Base-by-base conservation (phyloP, 2,797 vertebrate species). In the Vireo griseus region DNA sequence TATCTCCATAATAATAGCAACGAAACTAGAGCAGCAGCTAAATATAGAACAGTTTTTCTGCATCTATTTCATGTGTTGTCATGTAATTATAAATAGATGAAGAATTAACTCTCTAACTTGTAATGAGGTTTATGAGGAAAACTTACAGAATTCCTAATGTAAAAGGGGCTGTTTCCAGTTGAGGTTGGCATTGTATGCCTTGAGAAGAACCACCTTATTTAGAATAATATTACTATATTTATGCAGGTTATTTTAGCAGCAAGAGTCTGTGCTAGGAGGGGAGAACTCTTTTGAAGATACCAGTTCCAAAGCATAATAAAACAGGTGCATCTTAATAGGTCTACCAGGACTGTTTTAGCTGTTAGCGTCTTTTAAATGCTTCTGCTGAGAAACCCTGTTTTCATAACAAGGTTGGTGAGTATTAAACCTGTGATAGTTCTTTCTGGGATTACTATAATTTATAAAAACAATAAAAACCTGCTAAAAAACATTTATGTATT, bases 401-500 rank as follows among this genome's bases (percentile, higher is more conserved):
- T 98, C 97, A 97, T 97, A 98, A 98, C 97, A 98, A 98, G 97
- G 96, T 97, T 95, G 96, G 96, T 97, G 96, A 97, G 96, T 97
- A 98, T 98, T 97, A 98, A 98, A 98, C 97, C 96, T 98, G 96
- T 95, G 96, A 97, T 97, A 91, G 94, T 97, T 98, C 91, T 97
- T 97, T 97, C 96, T 96, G 95, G 96, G 95, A 97, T 98, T 97
- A 97, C 93, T 95, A 98, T 98, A 96, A 97, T 98, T 98, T 97
- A 97, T 91, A 97, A 96, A 97, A 98, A 96, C 93, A 97, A 97
- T 97, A 98, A 97, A 97, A 98, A 97, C 51, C 96, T 96, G 91
- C 94, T 97, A 97, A 98, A 96, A 98, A 98, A 98, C 98, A 98
- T 98, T 99, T 98, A 99, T 99, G 98, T 99, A 99, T 98, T 98